Evolutionary conservation across 2,888 invertebrate genomes (phyloP), one percentile per base, ranked within the genome.

Genomic region (Dione juno): DNA sequence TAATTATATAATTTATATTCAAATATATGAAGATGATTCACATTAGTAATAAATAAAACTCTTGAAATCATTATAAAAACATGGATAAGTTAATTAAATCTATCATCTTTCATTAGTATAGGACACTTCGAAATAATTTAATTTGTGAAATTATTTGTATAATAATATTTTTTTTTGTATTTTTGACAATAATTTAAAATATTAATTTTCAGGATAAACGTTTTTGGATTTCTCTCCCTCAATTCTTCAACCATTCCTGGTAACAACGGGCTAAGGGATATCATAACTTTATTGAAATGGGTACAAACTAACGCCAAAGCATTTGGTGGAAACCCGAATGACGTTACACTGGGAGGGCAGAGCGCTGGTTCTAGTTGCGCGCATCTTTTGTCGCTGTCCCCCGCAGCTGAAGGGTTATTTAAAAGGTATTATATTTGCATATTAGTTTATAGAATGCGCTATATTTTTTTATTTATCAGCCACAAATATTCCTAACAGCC

Each of bases 261-360:
- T n/a, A 93, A 93, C 82, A 85, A 85, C 68, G 93, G 90, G 1
- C 80, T 93, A n/a, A 86, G 92, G 1, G 93, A 93, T 77, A 82
- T 84, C 74, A 79, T 92, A 64, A 88, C 90, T 19, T 79, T 92
- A 69, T 83, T 93, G 74, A 82, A 81, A 43, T 93, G 93, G 93
- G 88, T 93, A 77, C 82, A 78, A 73, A 72, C 72, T 52, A 93
- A 93, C 77, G 90, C 88, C 8, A 73, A 74, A 0, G 65, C 74
- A 16, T 93, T 93, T 74, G 92, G 93, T 3, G 93, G 92, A 13
- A 83, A 93, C 77, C 88, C 90, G 1, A 74, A 82, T 45, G 80
- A 88, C 67, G 85, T 93, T 69, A 93, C 93, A 0, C 69, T 93
- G 9, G 89, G 81, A 35, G 93, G 93, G 0, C 91, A 93, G 76